These are phyloP conservation scores for Mesorhabditis belari DNA, from an alignment of 2,888 invertebrate species.

Conservation along the genomic window DNA sequence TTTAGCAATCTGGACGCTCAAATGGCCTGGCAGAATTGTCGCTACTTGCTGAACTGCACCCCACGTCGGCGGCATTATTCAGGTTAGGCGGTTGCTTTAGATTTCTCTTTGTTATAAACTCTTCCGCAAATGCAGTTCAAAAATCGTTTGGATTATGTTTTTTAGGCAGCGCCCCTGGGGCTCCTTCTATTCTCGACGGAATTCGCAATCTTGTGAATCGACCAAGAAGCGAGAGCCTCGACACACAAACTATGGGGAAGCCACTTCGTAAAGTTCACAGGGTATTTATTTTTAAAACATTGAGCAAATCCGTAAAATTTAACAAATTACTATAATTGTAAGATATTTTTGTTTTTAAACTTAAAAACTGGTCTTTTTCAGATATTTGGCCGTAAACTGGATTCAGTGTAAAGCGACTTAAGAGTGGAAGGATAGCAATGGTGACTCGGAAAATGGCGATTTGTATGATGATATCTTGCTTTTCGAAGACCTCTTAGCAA, in stretches of 20 bases:
- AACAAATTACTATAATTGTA: too few relatives aligned
- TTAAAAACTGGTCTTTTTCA: constrained; percentile 5
- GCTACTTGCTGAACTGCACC: background rate
- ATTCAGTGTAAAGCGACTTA: constrained; percentile 28
- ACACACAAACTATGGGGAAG: constrained; percentile 1
- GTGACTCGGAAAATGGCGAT: constrained; percentile 8
- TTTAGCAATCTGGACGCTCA: background rate
- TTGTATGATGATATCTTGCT: constrained; percentile 27
- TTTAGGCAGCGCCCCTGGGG: background rate
- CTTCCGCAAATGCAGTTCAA: too few relatives aligned
- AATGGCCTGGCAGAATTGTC: background rate
- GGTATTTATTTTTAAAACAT: too few relatives aligned
- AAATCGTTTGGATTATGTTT: background rate
- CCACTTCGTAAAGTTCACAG: background rate
- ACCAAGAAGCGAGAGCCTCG: constrained; percentile 11
- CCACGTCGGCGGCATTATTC: background rate
- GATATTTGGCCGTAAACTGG: constrained; percentile 20
- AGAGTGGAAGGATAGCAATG: constrained; percentile 15
- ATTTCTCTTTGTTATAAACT: too few relatives aligned
- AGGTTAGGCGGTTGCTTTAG: too few relatives aligned
- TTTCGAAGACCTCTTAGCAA: constrained; percentile 34
- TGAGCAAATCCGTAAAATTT: too few relatives aligned
- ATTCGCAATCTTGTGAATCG: constrained; percentile 13
- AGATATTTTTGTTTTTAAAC: too few relatives aligned
- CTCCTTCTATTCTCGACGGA: background rate